Evolutionary conservation across 2,113 vertebrate genomes (phyloP).

Genomic region (Lycaon pictus): DNA sequence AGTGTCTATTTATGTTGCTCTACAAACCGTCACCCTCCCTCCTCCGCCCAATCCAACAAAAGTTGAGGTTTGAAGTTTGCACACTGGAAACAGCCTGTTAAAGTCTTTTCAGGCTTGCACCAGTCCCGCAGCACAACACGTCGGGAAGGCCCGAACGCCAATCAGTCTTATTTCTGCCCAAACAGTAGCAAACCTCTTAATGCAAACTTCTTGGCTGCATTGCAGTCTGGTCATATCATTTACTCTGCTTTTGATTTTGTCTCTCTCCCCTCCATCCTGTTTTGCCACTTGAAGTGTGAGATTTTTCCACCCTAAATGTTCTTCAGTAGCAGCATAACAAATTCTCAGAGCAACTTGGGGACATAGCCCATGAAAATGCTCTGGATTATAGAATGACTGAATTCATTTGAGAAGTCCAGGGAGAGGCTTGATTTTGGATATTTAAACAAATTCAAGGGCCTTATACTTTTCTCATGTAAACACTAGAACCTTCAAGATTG

Average conservation of each 20-base stretch:
- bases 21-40: neutral
- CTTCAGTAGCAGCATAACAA: neutral
- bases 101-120: conserved; percentile 62
- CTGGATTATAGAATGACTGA: neutral
- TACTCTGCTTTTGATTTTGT: neutral
- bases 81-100: conserved; percentile 41
- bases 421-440: neutral
- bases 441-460: neutral
- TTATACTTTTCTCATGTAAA: conserved; percentile 50
- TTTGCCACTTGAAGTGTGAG: neutral
- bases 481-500: neutral
- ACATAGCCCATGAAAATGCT: conserved; percentile 34
- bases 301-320: neutral
- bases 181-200: conserved; percentile 45
- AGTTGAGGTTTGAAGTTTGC: conserved; percentile 22
- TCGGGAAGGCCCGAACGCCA: neutral
- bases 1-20: conserved; percentile 42
- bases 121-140: neutral
- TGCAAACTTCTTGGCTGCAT: conserved; percentile 35
- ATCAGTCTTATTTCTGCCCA: conserved; percentile 45
- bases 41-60: neutral
- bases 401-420: neutral
- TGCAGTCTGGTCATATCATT: neutral
- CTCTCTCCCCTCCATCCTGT: neutral
- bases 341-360: conserved; percentile 12